Percentiles rank a stretch among this genome's conserved stretches.
Evolutionary conservation across 1,140 invertebrate species (phyloP).

Genomic region (Sitophilus oryzae): DNA sequence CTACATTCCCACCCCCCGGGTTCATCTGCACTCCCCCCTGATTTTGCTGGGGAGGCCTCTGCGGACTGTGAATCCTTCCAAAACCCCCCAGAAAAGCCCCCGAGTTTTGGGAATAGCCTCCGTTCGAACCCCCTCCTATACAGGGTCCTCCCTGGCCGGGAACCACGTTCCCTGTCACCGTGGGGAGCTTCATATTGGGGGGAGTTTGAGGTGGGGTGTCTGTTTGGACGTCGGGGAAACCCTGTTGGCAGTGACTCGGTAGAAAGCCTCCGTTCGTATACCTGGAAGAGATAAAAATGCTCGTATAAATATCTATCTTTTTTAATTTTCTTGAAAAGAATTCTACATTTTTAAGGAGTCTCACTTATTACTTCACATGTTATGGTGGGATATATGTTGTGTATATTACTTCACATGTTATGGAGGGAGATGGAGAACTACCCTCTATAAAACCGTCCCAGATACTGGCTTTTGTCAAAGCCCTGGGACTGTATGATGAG

Average conservation of each 20-base stretch:
- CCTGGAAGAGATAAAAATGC: background rate
- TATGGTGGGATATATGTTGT: too few species aligned
- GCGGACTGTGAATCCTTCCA: slow-evolving; percentile 47
- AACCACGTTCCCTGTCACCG: slow-evolving; percentile 58
- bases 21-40: slow-evolving; percentile 43
- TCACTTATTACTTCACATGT: too few species aligned
- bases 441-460: too few species aligned
- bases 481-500: too few species aligned
- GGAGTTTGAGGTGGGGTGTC: slow-evolving; percentile 89
- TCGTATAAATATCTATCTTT: background rate
- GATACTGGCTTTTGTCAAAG: too few species aligned
- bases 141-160: slow-evolving; percentile 44
- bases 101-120: slow-evolving; percentile 33
- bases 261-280: slow-evolving; percentile 40
- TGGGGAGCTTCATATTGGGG: slow-evolving; percentile 82
- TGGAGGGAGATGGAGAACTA: too few species aligned
- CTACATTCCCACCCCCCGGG: slow-evolving; percentile 49
- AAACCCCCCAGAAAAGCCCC: slow-evolving; percentile 42
- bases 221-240: slow-evolving; percentile 81
- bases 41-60: slow-evolving; percentile 46
- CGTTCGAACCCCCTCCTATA: slow-evolving; percentile 30
- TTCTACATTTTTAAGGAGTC: too few species aligned
- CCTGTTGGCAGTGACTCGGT: slow-evolving; percentile 45
- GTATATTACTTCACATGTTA: too few species aligned
- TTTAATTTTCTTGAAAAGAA: too few species aligned